Base-by-base conservation (phyloP, 2,113 vertebrate species). In the Toxotes chatareus region DNA sequence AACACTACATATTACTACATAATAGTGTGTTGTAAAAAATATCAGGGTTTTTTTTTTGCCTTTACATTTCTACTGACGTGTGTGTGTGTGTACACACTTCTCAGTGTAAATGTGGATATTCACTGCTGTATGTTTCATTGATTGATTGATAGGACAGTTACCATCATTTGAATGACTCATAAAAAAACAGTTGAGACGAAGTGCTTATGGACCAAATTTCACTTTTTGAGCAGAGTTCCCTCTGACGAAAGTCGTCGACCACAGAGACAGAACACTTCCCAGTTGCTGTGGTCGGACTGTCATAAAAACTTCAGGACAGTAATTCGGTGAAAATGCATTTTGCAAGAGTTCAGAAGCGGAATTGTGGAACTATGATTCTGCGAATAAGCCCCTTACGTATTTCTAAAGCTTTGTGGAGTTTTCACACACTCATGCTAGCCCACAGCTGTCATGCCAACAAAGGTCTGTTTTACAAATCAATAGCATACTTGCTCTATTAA, bases 211-310 rank as follows among this genome's bases (percentile, higher is more conserved):
- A 40, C 53, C 2, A 2, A 61, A 86, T 90, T 87, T 89, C 76
- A 76, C 83, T 88, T 91, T 91, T 78, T 84, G 40, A 68, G 2
- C 27, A 38, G 68, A 88, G 27, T 79, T 80, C 60, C 83, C 84
- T 75, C 7, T 89, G 79, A 89, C 73, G 63, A 55, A 69, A 11
- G n/a, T 68, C 31, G 56, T 19, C 1, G 8, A 76, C 85, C 88
- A 47, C 82, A 82, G 36, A 62, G 7, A 3, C 17, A 59, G 32
- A 53, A 88, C 27, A 27, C 64, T 88, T 91, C 76, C 79, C 38
- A 6, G 2, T 76, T 38, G 14, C 6, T 55, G 80, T 44, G 86
- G 89, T 49, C 2, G 4, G 36, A 19, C 4, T 7, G 14, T 40
- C 14, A 65, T 57, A 5, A 23, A 80, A 86, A 80, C 61, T 38